Evolutionary conservation across 1,140 invertebrate species (phyloP).

Genomic region (Latrodectus geometricus): DNA sequence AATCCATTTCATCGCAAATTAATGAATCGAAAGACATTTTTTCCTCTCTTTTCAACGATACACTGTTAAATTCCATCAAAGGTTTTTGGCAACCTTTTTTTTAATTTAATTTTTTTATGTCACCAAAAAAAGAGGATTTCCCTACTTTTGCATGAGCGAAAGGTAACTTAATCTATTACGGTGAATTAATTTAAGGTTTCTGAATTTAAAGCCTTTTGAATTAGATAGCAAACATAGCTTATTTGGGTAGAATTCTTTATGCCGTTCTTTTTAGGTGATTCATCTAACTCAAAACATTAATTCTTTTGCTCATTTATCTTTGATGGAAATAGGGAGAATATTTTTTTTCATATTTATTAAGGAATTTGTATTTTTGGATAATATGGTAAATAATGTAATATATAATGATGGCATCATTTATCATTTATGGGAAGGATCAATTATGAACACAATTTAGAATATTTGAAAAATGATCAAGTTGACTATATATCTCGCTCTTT

Average conservation of each 20-base stretch:
- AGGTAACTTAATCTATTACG: constrained; percentile 46
- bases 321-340: too few species aligned
- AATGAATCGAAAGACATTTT: constrained; percentile 48
- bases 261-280: constrained; percentile 1
- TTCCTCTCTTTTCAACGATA: constrained; percentile 9
- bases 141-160: background rate
- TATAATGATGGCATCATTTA: too few species aligned
- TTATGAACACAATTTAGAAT: too few species aligned
- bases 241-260: constrained; percentile 5
- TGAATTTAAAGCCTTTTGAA: constrained; percentile 16
- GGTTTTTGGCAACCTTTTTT: constrained; percentile 17
- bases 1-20: constrained; percentile 57
- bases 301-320: constrained; percentile 14
- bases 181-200: constrained; percentile 39
- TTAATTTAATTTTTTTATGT: background rate
- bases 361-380: too few species aligned
- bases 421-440: too few species aligned
- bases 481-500: too few species aligned
- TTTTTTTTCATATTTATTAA: too few species aligned
- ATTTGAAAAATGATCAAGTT: too few species aligned
- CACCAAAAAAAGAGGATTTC: background rate
- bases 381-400: too few species aligned
- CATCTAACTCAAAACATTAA: constrained; percentile 16
- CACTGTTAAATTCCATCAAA: constrained; percentile 46
- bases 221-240: constrained; percentile 5